Evolutionary conservation across 2,888 invertebrate genomes (phyloP).

Genomic region (Pterobdella sp.): DNA sequence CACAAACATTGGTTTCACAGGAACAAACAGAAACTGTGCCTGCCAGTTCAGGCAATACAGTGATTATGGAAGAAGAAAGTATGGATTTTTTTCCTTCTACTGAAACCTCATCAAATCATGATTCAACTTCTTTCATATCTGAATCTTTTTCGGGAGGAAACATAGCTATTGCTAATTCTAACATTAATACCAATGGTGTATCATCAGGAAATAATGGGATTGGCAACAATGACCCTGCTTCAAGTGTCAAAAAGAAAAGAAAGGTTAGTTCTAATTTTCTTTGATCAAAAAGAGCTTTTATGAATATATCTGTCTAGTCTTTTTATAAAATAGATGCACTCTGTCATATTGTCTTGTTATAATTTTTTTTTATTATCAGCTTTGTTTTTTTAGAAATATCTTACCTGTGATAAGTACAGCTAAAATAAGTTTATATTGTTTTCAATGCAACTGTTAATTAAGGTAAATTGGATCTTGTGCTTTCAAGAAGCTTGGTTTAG

Average conservation of each 20-base stretch:
- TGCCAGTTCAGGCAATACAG: background rate
- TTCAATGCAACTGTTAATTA: no score
- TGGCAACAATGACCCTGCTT: constrained; percentile 64
- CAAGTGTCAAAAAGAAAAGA: constrained; percentile 61
- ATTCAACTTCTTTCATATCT: constrained; percentile 29
- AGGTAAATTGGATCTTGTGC: no score
- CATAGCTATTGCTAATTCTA: background rate
- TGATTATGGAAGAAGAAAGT: constrained; percentile 26
- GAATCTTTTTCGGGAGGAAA: constrained; percentile 55
- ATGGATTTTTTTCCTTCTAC: constrained; percentile 29
- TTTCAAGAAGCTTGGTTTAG: no score
- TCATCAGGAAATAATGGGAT: background rate
- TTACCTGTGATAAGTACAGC: no score
- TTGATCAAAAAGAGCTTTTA: no score
- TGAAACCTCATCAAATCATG: constrained; percentile 25
- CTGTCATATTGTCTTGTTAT: no score
- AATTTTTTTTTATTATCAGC: no score
- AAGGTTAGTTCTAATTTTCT: constrained; percentile 21
- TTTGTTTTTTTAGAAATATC: no score
- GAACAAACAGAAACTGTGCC: background rate
- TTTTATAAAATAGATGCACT: no score
- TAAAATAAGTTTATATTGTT: no score
- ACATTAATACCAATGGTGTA: background rate
- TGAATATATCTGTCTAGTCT: no score
- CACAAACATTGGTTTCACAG: no score